Base-by-base conservation (phyloP, 2,888 invertebrate species). In the Thereva nobilitata region DNA sequence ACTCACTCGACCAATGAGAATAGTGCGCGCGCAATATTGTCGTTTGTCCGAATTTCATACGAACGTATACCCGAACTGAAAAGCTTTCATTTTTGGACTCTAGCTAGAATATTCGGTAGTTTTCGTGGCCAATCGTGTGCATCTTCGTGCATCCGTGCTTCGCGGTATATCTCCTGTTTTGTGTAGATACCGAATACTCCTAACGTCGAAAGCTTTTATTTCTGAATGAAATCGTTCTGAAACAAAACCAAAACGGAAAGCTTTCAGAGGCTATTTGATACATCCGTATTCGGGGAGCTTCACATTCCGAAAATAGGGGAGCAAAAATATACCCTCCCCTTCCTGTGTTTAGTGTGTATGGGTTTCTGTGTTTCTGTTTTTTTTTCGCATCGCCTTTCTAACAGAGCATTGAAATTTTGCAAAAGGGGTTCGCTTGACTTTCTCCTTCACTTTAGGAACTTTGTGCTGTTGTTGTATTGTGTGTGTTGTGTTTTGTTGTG, bases 21-120 rank as follows among this genome's bases (percentile, higher is more conserved):
- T 23, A 64, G 35, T 64, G 64, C 64, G 64, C 53, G 64, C 64
- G 53, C 64, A 64, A 53, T n/a, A n/a, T 44, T 5, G 10, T 61
- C 41, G 50, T 23, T 41, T 50, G 9, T 61, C 50, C 61, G 61
- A 61, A 61, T 41, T 5, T n/a, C 40, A 61, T 50, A 34, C 50
- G 49, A 61, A 23, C 38, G 38, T 8, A 23, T 9, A 34, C 50
- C 50, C 49, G 6, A 57, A n/a, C 23, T 23, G n/a, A n/a, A 34
- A 23, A 44, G 61, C 23, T 12, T 38, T 9, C 41, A n/a, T 50
- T 10, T 56, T 44, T 12, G 50, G 50, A 23, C 23, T 23, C 23
- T 23, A 23, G 1, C 23, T 23, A 23, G 23, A 23, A 23, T 23
- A 2, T 23, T 23, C 23, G 2, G 23, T 2, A 47, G 12, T 40